Conservation (phyloP, 2,888 invertebrate genomes). For the Heliconius ismenius region DNA sequence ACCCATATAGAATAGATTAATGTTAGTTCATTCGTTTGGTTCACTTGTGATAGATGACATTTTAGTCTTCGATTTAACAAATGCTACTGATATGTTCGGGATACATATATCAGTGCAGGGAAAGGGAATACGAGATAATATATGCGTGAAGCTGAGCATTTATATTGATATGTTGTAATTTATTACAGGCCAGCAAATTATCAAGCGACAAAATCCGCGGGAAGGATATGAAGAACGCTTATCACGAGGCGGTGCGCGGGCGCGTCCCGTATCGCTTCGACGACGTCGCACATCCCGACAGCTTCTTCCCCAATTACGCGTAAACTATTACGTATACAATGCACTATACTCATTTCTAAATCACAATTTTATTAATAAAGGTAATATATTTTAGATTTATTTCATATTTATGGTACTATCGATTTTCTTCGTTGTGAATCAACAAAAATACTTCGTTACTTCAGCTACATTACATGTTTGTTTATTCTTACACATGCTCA, state of each 20-base stretch:
- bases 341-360: conserved; percentile 33
- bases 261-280: conserved; percentile 58
- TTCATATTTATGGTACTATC: neutral
- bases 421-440: neutral
- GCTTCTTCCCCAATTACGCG: conserved; percentile 62
- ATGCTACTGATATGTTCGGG: too few species aligned
- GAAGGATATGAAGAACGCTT: conserved; percentile 50
- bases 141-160: too few species aligned
- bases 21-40: too few species aligned
- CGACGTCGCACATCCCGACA: conserved; percentile 52
- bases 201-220: conserved; percentile 46
- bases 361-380: conserved; percentile 4
- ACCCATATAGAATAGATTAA: too few species aligned
- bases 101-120: too few species aligned
- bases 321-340: conserved; percentile 41
- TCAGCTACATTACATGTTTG: neutral
- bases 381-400: conserved; percentile 1
- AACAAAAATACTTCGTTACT: neutral
- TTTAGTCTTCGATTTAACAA: too few species aligned
- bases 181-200: conserved; percentile 13
- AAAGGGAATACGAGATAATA: too few species aligned
- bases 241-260: conserved; percentile 50
- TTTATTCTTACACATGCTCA: neutral
- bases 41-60: too few species aligned
- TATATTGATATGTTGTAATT: neutral